Percentiles rank a stretch among this genome's conserved stretches.
Evolutionary conservation across 2,797 vertebrate genomes (phyloP).

Genomic region (Gymnodraco acuticeps): DNA sequence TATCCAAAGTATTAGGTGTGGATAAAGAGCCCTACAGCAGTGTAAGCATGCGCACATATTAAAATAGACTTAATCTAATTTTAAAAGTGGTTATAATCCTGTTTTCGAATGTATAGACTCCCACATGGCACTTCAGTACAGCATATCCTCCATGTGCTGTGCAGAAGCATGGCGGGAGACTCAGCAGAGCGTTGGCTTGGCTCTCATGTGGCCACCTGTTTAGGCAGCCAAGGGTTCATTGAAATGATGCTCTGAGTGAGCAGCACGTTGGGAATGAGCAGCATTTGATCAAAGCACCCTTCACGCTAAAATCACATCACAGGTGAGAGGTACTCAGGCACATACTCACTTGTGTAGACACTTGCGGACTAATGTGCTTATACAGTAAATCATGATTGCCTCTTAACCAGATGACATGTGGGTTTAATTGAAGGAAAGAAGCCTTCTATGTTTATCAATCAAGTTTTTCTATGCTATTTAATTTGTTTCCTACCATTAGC

Average conservation of each 20-base stretch:
- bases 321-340: constrained; percentile 77
- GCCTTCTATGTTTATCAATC: constrained; percentile 22
- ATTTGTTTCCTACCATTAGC: constrained; percentile 14
- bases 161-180: constrained; percentile 37
- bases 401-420: constrained; percentile 42
- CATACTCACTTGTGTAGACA: constrained; percentile 61
- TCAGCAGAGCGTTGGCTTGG: constrained; percentile 61
- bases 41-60: constrained; percentile 13
- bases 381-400: constrained; percentile 60
- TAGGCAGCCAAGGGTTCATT: constrained; percentile 66
- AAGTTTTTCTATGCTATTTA: constrained; percentile 12
- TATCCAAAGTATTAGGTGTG: constrained; percentile 19
- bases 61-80: constrained; percentile 30
- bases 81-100: constrained; percentile 28
- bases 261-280: constrained; percentile 59
- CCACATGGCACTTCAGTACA: constrained; percentile 31
- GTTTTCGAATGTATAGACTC: constrained; percentile 19
- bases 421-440: constrained; percentile 52
- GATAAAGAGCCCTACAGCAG: constrained; percentile 15
- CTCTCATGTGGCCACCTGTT: constrained; percentile 69
- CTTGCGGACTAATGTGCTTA: constrained; percentile 58
- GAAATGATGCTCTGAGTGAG: constrained; percentile 72
- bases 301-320: constrained; percentile 74
- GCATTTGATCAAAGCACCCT: constrained; percentile 79
- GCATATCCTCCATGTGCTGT: constrained; percentile 48